Conservation (phyloP, 2,888 invertebrate species). For the Penaeus monodon region DNA sequence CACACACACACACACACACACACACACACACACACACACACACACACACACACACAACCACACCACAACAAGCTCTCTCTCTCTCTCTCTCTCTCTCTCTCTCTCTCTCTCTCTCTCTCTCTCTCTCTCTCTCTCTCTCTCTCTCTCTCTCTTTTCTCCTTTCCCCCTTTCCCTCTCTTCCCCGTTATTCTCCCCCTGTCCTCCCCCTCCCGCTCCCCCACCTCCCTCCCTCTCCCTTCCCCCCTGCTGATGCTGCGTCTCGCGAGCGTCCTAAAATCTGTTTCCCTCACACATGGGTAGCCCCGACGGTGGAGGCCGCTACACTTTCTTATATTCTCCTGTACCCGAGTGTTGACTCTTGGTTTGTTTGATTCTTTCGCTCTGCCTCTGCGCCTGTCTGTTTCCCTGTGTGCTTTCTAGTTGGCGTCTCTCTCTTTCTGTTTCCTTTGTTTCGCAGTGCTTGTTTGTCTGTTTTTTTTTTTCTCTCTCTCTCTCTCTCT, state of each 20-base stretch:
- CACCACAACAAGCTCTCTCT: too few relatives aligned
- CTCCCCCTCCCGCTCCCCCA: neutral
- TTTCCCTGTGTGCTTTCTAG: neutral
- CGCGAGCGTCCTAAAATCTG: neutral
- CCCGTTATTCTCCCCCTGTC: neutral
- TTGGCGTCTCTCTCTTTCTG: neutral
- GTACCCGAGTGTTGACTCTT: neutral
- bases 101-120: too few relatives aligned
- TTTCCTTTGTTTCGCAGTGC: neutral
- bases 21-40: too few relatives aligned
- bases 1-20: too few relatives aligned
- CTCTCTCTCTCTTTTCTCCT: neutral
- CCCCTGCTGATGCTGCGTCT: neutral
- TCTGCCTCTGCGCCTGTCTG: neutral
- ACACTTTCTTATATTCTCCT: too few relatives aligned
- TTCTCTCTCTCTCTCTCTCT: neutral
- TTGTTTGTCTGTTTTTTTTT: neutral
- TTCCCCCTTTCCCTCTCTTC: neutral
- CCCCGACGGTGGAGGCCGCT: too few relatives aligned
- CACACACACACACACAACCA: too few relatives aligned
- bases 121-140: neutral
- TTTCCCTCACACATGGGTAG: too few relatives aligned
- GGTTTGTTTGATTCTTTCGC: neutral
- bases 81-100: constrained; percentile 11
- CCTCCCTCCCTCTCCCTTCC: neutral